These are phyloP conservation scores for Chrysochloris asiatica DNA, from an alignment of 2,113 vertebrate genomes.

Conservation along the genomic window DNA sequence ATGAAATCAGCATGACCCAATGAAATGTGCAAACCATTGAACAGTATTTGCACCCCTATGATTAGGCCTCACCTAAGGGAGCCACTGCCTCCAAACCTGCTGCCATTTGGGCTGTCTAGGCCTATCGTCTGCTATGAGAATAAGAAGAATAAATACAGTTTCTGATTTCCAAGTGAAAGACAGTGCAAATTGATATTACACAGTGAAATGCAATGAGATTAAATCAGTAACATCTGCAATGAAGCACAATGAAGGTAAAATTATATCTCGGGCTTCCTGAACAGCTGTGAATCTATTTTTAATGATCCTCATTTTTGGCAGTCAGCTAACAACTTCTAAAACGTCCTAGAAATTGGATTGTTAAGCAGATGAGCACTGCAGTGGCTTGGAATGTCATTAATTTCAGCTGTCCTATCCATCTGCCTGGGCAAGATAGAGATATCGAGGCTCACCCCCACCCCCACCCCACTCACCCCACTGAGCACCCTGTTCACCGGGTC, in stretches of 20 bases:
- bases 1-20: not conserved
- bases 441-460: not conserved
- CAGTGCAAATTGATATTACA: constrained; percentile 80
- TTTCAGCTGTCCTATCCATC: constrained; percentile 81
- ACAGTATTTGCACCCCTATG: too few relatives aligned
- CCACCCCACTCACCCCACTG: not conserved
- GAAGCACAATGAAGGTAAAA: constrained; percentile 90
- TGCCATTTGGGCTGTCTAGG: not conserved
- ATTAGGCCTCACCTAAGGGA: rapidly evolving
- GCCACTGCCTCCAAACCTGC: too few relatives aligned
- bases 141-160: constrained; percentile 81
- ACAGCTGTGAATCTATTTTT: constrained; percentile 90
- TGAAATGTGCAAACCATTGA: too few relatives aligned
- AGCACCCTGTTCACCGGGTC: not conserved
- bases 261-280: constrained; percentile 87
- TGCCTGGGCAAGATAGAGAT: constrained; percentile 53
- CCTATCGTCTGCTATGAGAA: constrained; percentile 41
- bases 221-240: constrained; percentile 91
- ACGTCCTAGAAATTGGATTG: constrained; percentile 87
- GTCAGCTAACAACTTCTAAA: constrained; percentile 89
- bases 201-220: constrained; percentile 82
- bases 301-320: constrained; percentile 89
- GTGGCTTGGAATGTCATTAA: constrained; percentile 83
- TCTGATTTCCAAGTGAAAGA: constrained; percentile 83
- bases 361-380: constrained; percentile 86